Evolutionary conservation across 2,888 invertebrate species (phyloP).

Genomic region (Nemapogon koenigi): DNA sequence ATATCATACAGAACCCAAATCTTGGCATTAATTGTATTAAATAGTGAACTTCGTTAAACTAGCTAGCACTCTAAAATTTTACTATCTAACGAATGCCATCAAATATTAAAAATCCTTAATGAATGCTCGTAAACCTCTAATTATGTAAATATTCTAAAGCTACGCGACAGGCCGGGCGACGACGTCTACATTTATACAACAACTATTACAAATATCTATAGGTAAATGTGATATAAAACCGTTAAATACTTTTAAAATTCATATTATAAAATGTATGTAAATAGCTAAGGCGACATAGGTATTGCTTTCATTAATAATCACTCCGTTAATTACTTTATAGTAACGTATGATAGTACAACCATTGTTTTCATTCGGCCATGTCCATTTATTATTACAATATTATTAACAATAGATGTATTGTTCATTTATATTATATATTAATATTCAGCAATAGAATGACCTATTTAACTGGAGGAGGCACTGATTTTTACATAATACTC

Average conservation of each 20-base stretch:
- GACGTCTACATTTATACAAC: conserved; percentile 41
- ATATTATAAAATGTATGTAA: conserved; percentile 4
- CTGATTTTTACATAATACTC: too few species aligned
- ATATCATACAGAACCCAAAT: not conserved
- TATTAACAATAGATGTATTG: too few species aligned
- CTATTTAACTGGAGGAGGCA: too few species aligned
- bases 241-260: not conserved
- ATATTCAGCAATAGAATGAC: too few species aligned
- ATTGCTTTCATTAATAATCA: too few species aligned
- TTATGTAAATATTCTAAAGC: conserved; percentile 50
- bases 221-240: not conserved
- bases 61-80: conserved; percentile 64
- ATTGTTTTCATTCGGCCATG: too few species aligned
- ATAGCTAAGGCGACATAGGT: conserved; percentile 3
- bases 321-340: too few species aligned
- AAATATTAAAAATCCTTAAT: conserved; percentile 45
- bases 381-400: too few species aligned
- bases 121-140: conserved; percentile 57
- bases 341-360: too few species aligned
- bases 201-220: conserved; percentile 14
- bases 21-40: not conserved
- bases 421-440: too few species aligned
- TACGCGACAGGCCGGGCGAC: conserved; percentile 30
- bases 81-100: conserved; percentile 57
- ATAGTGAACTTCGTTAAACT: conserved; percentile 38